Base-by-base conservation (phyloP, 2,888 invertebrate genomes). In the Ctena decussata region DNA sequence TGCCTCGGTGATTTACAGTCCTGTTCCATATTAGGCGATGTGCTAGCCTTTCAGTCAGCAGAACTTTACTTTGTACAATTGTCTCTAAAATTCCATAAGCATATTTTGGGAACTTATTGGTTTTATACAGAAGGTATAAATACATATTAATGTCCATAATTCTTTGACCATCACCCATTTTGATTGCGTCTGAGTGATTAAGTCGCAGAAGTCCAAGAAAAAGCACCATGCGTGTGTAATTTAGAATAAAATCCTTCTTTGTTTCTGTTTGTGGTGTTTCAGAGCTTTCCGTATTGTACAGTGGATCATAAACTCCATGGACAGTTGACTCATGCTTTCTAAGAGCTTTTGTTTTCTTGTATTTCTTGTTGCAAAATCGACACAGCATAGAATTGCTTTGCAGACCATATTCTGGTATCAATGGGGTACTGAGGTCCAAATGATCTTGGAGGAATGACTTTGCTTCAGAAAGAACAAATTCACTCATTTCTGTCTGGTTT, bases 71-170 rank as follows among this genome's bases (percentile, higher is more conserved):
- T 44, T 83, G 81, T 11, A 70, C 71, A 32, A 80, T 39, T 46
- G 87, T 85, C 60, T 85, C 85, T 5, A 87, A 69, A 18, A 78
- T 46, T 27, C 84, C 87, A 78, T 72, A 83, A 0, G 85, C 85
- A 81, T 87, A 87, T 49, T 83, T 87, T 27, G 78, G 75, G 79
- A 82, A 87, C 0, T 73, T 71, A 32, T 60, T 73, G 30, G 27
- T 1, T 37, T 85, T 81, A 32, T 80, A 83, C 3, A 76, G 73
- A 15, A 84, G 60, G 27, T 49, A 79, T 0, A 87, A 72, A 49
- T 71, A 80, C 57, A 73, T 72, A 30, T 81, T 76, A 11, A 77
- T 53, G n/a, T 44, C 21, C 80, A 83, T 78, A 18, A 83, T 85
- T 35, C 82, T 49, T n/a, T 77, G 44, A 18, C 80, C 78, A 79